phyloP scores from a whole-genome alignment of 2,797 vertebrate genomes.

The Calcarius lapponicus region DNA sequence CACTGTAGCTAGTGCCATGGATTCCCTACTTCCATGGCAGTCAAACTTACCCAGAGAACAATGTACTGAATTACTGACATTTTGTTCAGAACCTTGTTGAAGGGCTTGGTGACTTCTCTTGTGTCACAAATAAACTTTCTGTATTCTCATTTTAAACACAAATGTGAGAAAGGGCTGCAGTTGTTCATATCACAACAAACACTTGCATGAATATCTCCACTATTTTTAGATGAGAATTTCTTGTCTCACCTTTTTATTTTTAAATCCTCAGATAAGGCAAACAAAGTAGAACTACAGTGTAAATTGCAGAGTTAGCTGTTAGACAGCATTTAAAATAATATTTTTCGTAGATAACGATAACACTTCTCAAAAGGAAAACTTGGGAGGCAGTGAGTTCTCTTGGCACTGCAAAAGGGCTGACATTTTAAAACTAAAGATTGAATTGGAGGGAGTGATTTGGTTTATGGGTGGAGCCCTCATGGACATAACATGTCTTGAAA shows the following conservation, averaged over 20 bases:
- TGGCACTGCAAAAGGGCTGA: not conserved
- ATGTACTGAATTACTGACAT: not conserved
- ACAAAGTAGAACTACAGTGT: not conserved
- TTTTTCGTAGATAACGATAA: not conserved
- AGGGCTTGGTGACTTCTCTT: not conserved
- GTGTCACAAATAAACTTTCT: not conserved
- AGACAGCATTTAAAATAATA: not conserved
- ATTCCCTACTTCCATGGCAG: not conserved
- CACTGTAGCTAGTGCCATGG: not conserved
- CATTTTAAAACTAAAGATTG: not conserved
- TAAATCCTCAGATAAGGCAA: not conserved
- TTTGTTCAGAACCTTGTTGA: not conserved
- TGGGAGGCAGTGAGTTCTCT: not conserved
- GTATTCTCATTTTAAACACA: not conserved
- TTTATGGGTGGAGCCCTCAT: slow-evolving; percentile 32
- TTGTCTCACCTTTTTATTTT: not conserved
- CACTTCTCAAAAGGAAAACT: not conserved
- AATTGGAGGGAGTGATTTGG: not conserved
- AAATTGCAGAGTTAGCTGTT: not conserved
- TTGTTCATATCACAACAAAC: fast-evolving
- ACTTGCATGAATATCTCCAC: not conserved
- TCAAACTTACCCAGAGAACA: not conserved
- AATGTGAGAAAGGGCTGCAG: not conserved
- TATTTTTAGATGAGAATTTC: not conserved
- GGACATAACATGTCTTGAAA: not conserved